Evolutionary conservation across 2,797 vertebrate genomes (phyloP).

Genomic region (Mallotus villosus): DNA sequence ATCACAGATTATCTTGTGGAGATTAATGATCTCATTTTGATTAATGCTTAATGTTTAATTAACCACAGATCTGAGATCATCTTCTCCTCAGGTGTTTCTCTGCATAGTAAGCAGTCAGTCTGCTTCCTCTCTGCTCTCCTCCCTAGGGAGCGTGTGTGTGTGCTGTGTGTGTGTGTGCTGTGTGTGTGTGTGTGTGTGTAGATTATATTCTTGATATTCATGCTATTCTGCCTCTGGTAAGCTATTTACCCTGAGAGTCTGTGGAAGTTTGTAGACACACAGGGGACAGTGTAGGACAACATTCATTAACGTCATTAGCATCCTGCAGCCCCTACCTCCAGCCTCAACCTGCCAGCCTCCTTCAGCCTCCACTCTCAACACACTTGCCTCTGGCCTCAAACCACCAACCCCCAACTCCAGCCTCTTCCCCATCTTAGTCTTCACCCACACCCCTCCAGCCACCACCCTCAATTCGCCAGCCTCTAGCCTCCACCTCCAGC

Average conservation of each 20-base stretch:
- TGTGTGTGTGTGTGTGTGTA: background rate
- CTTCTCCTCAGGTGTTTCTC: constrained; percentile 36
- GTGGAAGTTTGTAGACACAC: background rate
- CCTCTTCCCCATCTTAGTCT: too few relatives aligned
- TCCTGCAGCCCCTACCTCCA: too few relatives aligned
- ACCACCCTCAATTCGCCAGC: background rate
- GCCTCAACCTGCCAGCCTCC: constrained; percentile 28
- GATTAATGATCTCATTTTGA: constrained; percentile 72
- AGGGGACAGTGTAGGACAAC: background rate
- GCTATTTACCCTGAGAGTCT: background rate
- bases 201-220: too few relatives aligned
- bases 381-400: too few relatives aligned
- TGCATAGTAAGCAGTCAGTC: constrained; percentile 62
- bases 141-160: constrained; percentile 12
- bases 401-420: too few relatives aligned
- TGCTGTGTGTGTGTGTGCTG: constrained; percentile 39
- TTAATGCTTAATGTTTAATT: constrained; percentile 73
- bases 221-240: too few relatives aligned
- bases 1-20: constrained; percentile 65
- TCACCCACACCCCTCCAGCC: too few relatives aligned
- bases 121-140: constrained; percentile 20
- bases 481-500: background rate
- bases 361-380: too few relatives aligned
- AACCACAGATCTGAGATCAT: constrained; percentile 62
- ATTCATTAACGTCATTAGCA: too few relatives aligned